Evolutionary conservation across 2,888 invertebrate species (phyloP), one percentile per base, ranked within the genome.

Genomic region (Villa cingulata): DNA sequence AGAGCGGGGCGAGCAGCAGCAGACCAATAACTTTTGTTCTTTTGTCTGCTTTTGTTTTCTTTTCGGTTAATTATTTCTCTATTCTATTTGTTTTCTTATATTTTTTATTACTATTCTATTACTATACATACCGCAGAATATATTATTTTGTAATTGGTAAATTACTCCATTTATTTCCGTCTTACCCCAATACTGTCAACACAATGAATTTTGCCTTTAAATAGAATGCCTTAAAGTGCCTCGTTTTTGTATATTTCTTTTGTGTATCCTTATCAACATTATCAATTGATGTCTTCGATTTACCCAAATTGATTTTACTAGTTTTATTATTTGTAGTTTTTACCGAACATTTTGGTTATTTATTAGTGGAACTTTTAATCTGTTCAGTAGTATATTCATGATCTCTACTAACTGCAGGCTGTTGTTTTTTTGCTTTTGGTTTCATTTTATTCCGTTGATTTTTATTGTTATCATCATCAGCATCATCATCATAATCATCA

Each of bases 141-240:
- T n/a, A 20, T 46, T 18, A 37, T 41, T 37, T 16, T 17, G 2
- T 43, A 14, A 14, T 34, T 37, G 43, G 29, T 40, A 39, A 27
- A 32, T 37, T 27, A 4, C 17, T 15, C 20, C 39, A 34, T 40
- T 44, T 5, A n/a, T 27, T 18, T 40, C 36, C 27, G 36, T 75
- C 81, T 78, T 69, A 87, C 86, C 72, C 83, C 81, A 57, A 90
- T 71, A 49, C 82, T 77, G 45, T 78, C 74, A n/a, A 82, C 72
- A 58, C 84, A 83, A 64, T 88, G 82, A 29, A 90, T 74, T 70
- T 82, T 81, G 20, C 78, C 79, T 56, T 77, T 78, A 7, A 80
- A 70, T 46, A 90, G 73, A 51, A 78, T 78, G 63, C 91, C 88
- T 2, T 87, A 72, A 67, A 80, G 95, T 4, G 92, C 81, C 70